These are phyloP conservation scores for Mystacides longicornis DNA, from an alignment of 2,888 invertebrate species.

Conservation along the genomic window DNA sequence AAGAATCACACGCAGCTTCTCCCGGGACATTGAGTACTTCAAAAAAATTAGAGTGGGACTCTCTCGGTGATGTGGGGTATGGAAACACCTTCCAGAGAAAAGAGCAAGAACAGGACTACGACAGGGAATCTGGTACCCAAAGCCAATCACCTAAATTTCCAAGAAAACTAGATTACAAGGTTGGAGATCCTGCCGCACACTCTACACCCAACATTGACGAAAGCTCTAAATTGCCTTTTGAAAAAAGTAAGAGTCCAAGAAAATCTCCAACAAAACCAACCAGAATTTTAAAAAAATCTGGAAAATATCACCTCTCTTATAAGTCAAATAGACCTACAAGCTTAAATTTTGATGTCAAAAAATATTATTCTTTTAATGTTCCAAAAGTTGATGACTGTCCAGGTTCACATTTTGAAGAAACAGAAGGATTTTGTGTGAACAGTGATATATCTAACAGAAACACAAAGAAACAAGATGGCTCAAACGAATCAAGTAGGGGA, in stretches of 20 bases:
- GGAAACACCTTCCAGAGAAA: constrained; percentile 51
- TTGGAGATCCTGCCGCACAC: constrained; percentile 47
- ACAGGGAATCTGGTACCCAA: not conserved
- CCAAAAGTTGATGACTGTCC: not conserved
- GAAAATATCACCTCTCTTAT: not conserved
- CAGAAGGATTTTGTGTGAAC: not conserved
- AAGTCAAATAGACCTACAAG: not conserved
- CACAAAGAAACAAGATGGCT: constrained; percentile 7
- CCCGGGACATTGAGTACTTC: constrained; percentile 65
- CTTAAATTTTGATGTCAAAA: not conserved
- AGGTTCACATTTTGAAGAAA: not conserved
- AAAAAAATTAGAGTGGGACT: constrained; percentile 79
- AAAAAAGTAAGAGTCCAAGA: not conserved
- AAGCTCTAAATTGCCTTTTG: not conserved
- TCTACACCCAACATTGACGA: constrained; percentile 38
- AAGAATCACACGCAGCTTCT: constrained; percentile 39
- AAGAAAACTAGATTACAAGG: constrained; percentile 26
- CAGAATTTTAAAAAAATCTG: not conserved
- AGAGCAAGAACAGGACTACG: constrained; percentile 26
- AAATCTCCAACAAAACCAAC: not conserved
- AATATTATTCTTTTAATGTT: not conserved
- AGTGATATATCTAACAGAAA: constrained; percentile 20
- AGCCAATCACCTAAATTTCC: not conserved
- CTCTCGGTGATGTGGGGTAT: constrained; percentile 73
- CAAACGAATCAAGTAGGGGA: too few species aligned